Evolutionary conservation across 2,888 invertebrate species (phyloP).

Genomic region (Cataglyphis rosenhaueri): DNA sequence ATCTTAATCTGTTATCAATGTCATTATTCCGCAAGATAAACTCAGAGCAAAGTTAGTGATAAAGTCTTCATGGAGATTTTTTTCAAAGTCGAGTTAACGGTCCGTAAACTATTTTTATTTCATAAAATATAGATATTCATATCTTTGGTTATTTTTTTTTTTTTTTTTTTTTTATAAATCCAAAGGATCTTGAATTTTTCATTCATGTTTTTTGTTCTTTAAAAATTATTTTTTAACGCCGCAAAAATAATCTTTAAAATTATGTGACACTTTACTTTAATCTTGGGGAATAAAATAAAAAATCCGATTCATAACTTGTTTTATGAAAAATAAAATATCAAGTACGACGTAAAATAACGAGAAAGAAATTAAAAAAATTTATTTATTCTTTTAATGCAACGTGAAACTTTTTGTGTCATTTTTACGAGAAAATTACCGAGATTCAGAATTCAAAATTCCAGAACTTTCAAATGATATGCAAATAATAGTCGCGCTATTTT

Average conservation of each 20-base stretch:
- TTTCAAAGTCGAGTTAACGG: constrained; percentile 25
- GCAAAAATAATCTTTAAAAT: not conserved
- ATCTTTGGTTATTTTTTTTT: not conserved
- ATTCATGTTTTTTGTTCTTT: not conserved
- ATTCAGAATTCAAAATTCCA: not conserved
- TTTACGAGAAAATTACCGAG: not conserved
- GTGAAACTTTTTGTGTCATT: not conserved
- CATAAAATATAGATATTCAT: constrained; percentile 9
- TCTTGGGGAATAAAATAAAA: not conserved
- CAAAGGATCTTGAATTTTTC: not conserved
- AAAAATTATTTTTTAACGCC: not conserved
- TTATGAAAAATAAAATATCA: not conserved
- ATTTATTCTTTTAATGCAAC: not conserved
- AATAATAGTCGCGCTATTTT: not conserved
- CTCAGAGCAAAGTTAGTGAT: constrained; percentile 23
- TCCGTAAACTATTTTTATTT: constrained; percentile 32
- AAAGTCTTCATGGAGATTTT: constrained; percentile 31
- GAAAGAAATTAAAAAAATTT: not conserved
- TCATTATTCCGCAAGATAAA: constrained; percentile 14
- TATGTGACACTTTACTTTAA: not conserved
- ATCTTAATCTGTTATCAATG: constrained; percentile 37
- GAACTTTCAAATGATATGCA: not conserved
- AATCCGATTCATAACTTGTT: not conserved
- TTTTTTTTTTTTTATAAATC: not conserved
- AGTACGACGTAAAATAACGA: not conserved